Conservation (phyloP, 1,140 invertebrate species). For the Anastrepha ludens region DNA sequence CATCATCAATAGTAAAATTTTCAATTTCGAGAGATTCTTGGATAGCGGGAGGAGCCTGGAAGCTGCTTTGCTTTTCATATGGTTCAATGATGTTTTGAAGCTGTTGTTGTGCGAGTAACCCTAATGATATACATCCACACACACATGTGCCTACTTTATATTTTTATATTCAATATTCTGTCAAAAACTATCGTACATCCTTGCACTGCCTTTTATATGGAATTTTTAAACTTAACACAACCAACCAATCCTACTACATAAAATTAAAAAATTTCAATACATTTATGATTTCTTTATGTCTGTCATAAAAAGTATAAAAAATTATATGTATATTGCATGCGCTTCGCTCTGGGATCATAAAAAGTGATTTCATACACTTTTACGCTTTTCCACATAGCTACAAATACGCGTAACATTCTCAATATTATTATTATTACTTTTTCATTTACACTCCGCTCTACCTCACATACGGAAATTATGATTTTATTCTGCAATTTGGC, state of each 20-base stretch:
- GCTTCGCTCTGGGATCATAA: neutral
- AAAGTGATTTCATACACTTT: neutral
- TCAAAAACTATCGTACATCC: neutral
- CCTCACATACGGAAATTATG: neutral
- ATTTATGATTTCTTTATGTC: conserved; percentile 36
- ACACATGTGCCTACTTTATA: too few relatives aligned
- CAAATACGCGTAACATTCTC: neutral
- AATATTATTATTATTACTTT: conserved; percentile 38
- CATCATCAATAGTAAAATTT: too few relatives aligned
- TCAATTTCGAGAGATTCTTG: too few relatives aligned
- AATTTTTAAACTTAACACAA: neutral
- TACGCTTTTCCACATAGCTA: neutral
- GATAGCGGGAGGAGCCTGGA: too few relatives aligned
- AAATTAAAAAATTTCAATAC: conserved; percentile 36
- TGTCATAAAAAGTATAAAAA: conserved; percentile 6
- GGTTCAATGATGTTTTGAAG: too few relatives aligned
- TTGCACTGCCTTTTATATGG: neutral
- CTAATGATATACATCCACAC: too few relatives aligned
- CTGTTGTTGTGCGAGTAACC: too few relatives aligned
- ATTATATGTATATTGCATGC: neutral
- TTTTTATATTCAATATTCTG: too few relatives aligned
- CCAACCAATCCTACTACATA: neutral
- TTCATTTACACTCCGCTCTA: neutral
- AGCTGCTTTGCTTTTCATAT: too few relatives aligned
- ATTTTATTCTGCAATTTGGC: neutral